These are phyloP conservation scores for Rhopalosiphum maidis DNA, from an alignment of 1,140 invertebrate species.

Conservation along the genomic window DNA sequence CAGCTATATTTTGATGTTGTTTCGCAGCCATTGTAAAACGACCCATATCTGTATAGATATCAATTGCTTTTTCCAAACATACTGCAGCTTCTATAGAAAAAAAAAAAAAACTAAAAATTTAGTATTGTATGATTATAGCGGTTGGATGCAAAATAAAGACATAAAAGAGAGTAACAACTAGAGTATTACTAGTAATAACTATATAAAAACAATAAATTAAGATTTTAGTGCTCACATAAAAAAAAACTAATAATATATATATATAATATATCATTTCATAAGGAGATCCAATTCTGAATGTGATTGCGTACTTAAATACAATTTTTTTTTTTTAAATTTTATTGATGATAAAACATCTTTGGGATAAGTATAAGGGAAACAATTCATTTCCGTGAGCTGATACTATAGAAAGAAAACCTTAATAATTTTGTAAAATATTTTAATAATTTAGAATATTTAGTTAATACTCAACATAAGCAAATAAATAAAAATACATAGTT, in stretches of 20 bases:
- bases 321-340: not conserved
- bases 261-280: not conserved
- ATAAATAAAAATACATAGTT: not conserved
- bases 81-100: constrained; percentile 84
- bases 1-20: constrained; percentile 96
- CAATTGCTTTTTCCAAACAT: constrained; percentile 92
- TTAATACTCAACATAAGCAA: not conserved
- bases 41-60: constrained; percentile 99
- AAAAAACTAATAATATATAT: not conserved
- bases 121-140: not conserved
- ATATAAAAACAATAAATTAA: not conserved
- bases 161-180: not conserved
- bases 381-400: too few species aligned
- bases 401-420: too few species aligned
- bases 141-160: not conserved
- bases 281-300: not conserved
- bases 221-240: not conserved
- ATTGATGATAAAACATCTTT: too few species aligned
- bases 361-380: too few species aligned
- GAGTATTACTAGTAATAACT: not conserved
- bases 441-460: too few species aligned
- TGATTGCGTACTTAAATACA: not conserved
- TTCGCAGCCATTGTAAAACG: constrained; percentile 98
- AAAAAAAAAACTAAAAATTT: constrained; percentile 59
- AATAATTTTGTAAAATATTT: not conserved